Conservation (phyloP, 2,888 invertebrate genomes). For the Deladenus siricidicola region DNA sequence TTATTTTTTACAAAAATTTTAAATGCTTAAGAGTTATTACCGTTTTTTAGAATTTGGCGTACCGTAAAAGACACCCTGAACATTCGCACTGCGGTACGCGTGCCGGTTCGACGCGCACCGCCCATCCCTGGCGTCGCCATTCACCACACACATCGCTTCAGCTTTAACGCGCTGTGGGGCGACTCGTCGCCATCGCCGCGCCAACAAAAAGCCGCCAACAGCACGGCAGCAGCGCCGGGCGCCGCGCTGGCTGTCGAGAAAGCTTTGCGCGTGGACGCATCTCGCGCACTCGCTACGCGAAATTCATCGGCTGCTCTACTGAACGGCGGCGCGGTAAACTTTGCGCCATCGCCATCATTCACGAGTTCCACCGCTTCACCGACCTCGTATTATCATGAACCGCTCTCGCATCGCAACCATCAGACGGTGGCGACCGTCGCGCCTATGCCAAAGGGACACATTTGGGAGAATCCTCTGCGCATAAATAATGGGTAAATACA, state of each 20-base stretch:
- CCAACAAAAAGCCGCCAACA: too few species aligned
- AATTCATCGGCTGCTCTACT: too few species aligned
- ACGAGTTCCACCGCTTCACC: neutral
- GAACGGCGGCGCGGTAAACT: neutral
- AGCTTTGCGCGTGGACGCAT: too few species aligned
- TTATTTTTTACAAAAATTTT: too few species aligned
- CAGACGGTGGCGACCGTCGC: neutral
- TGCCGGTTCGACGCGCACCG: slow-evolving; percentile 47
- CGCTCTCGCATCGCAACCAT: too few species aligned
- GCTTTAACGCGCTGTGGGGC: slow-evolving; percentile 31
- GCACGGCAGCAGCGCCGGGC: neutral
- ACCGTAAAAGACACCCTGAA: slow-evolving; percentile 34
- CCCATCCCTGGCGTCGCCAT: slow-evolving; percentile 34
- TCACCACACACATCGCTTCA: slow-evolving; percentile 12
- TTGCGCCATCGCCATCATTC: neutral
- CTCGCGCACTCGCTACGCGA: neutral
- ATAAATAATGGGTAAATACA: neutral
- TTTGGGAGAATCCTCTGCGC: neutral
- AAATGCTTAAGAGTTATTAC: neutral
- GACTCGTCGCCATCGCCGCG: slow-evolving; percentile 19
- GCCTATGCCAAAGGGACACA: neutral
- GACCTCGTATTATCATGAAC: too few species aligned
- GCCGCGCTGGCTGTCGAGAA: neutral
- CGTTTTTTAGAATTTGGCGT: slow-evolving; percentile 40
- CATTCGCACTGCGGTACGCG: slow-evolving; percentile 35